A percentile compares a stretch with the other conserved stretches of the same genome.
Evolutionary conservation across 2,888 invertebrate genomes (phyloP).

Genomic region (Steromphala cineraria): DNA sequence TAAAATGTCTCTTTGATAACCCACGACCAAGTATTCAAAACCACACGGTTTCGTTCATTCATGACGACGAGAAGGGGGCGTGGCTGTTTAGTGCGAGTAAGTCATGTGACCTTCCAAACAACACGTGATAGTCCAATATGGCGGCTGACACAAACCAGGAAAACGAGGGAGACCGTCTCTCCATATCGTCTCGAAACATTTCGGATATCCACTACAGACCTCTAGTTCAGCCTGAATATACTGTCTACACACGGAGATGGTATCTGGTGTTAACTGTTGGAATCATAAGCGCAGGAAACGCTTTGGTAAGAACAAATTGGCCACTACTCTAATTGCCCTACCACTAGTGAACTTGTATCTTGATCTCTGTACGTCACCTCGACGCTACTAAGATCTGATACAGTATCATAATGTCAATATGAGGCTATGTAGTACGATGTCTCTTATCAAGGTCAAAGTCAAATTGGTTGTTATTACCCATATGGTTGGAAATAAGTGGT

Average conservation of each 20-base stretch:
- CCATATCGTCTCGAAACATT: neutral
- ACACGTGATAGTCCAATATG: slow-evolving; percentile 29
- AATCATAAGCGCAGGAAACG: slow-evolving; percentile 70
- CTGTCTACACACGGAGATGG: slow-evolving; percentile 67
- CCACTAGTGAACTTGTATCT: too few relatives aligned
- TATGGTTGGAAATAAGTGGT: too few relatives aligned
- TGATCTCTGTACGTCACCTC: too few relatives aligned
- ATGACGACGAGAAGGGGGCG: neutral
- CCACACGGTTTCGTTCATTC: neutral
- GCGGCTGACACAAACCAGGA: neutral
- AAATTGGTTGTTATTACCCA: too few relatives aligned
- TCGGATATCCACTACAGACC: slow-evolving; percentile 25
- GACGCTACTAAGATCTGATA: neutral
- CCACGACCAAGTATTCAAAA: too few relatives aligned
- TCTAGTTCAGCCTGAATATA: slow-evolving; percentile 41
- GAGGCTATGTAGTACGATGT: too few relatives aligned
- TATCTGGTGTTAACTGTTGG: slow-evolving; percentile 66
- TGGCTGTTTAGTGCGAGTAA: neutral
- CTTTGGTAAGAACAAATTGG: slow-evolving; percentile 62
- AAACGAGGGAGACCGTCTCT: neutral
- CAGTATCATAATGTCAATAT: too few relatives aligned
- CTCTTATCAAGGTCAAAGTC: too few relatives aligned
- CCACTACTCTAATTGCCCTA: too few relatives aligned
- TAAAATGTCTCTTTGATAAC: too few relatives aligned
- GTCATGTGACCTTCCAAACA: neutral